These are phyloP conservation scores for human DNA, from an alignment of 2,113 vertebrate species.

Conservation along the genomic window GRCh38 chr18:23119501-23120000, in stretches of 20 bases:
- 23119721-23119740: too few species aligned
- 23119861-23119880: not conserved
- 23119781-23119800: not conserved
- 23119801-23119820: not conserved
- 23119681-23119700: not conserved
- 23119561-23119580: not conserved
- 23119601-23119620: not conserved
- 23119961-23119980: accelerated
- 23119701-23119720: too few species aligned
- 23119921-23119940: not conserved
- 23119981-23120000: not conserved
- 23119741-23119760: too few species aligned
- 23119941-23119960: not conserved
- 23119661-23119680: not conserved
- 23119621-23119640: not conserved
- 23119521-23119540: not conserved
- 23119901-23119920: not conserved
- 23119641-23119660: not conserved
- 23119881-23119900: not conserved
- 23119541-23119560: not conserved
- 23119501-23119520: not conserved
- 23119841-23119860: not conserved
- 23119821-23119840: not conserved
- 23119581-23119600: not conserved
- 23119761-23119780: too few species aligned